Conservation (phyloP, 2,888 invertebrate species). For the Oligia fasciuncula region DNA sequence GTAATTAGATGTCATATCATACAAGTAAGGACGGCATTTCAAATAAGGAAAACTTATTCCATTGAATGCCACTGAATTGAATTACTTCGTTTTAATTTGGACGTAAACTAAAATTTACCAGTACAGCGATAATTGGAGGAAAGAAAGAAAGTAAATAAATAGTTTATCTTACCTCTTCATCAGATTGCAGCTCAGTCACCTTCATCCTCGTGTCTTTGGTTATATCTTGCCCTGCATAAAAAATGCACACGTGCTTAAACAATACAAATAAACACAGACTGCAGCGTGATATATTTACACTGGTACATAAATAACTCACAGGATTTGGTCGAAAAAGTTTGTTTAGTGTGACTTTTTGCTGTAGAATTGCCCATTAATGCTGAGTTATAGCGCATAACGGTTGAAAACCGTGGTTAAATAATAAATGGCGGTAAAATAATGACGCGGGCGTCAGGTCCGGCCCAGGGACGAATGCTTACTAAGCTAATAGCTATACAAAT, state of each 20-base stretch:
- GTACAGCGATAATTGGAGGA: background rate
- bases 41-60: conserved; percentile 15
- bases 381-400: conserved; percentile 80
- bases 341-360: conserved; percentile 76
- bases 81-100: background rate
- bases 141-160: background rate
- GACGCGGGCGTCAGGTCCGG: conserved; percentile 77
- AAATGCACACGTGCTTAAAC: conserved; percentile 70
- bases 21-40: background rate
- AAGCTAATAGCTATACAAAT: conserved; percentile 69
- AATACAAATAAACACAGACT: conserved; percentile 77
- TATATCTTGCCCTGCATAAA: conserved; percentile 88
- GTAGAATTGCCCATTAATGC: conserved; percentile 83
- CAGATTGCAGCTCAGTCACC: conserved; percentile 85
- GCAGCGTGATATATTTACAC: conserved; percentile 66
- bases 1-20: background rate
- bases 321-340: conserved; percentile 79
- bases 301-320: conserved; percentile 82
- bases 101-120: background rate
- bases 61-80: background rate
- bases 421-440: conserved; percentile 68
- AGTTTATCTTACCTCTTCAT: conserved; percentile 83
- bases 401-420: conserved; percentile 66
- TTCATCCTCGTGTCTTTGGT: conserved; percentile 88
- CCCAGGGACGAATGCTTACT: conserved; percentile 83